Conservation (phyloP, 2,797 vertebrate species). For the Triplophysa yarkandensis region DNA sequence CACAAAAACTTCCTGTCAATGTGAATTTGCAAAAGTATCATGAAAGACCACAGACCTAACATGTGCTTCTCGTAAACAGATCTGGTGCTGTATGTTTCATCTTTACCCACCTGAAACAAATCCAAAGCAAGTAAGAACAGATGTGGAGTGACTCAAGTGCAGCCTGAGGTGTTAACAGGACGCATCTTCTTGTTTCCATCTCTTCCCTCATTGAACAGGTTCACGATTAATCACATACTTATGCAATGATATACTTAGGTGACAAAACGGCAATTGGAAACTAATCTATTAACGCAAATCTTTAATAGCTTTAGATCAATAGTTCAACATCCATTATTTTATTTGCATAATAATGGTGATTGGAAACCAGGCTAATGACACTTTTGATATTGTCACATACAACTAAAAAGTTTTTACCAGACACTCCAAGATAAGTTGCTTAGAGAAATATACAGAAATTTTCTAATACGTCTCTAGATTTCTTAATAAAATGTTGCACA, state of each 20-base stretch:
- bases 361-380: too few relatives aligned
- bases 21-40: background rate
- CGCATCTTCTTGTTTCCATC: background rate
- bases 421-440: too few relatives aligned
- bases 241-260: background rate
- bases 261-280: background rate
- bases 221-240: background rate
- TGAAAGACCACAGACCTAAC: background rate
- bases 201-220: background rate
- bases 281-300: too few relatives aligned
- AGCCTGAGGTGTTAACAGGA: background rate
- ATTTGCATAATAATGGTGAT: too few relatives aligned
- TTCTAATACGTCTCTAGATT: too few relatives aligned
- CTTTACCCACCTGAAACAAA: background rate
- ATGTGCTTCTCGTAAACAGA: background rate
- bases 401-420: too few relatives aligned
- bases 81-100: background rate
- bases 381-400: too few relatives aligned
- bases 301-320: background rate
- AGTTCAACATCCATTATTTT: too few relatives aligned
- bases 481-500: background rate
- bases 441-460: too few relatives aligned
- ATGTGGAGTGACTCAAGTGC: background rate
- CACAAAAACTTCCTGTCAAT: background rate
- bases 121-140: conserved; percentile 4